These are phyloP conservation scores for Erpobdella octoculata DNA, from an alignment of 2,888 invertebrate species.

Conservation along the genomic window DNA sequence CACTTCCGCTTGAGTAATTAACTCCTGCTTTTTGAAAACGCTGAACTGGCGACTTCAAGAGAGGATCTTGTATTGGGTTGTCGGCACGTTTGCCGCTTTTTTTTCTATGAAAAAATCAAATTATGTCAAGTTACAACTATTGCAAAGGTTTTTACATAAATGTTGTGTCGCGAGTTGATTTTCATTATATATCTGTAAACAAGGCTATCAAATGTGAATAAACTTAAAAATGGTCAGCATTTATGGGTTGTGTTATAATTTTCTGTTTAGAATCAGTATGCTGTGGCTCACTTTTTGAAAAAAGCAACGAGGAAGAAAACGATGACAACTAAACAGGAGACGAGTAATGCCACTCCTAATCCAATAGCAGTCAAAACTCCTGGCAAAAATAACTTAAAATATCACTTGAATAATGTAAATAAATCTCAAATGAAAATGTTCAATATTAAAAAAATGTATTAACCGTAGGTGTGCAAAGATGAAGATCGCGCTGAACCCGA, in stretches of 20 bases:
- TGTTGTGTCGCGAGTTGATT: too few relatives aligned
- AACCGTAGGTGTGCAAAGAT: background rate
- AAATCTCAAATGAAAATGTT: background rate
- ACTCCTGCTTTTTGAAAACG: background rate
- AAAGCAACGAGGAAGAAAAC: constrained; percentile 31
- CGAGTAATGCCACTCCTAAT: constrained; percentile 34
- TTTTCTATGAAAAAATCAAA: background rate
- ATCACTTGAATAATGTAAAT: too few relatives aligned
- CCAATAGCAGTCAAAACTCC: constrained; percentile 35
- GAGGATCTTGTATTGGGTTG: constrained; percentile 8
- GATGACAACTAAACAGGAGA: constrained; percentile 32
- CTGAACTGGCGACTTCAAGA: background rate
- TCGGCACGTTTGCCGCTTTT: constrained; percentile 2
- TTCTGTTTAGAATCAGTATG: background rate
- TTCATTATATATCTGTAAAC: too few relatives aligned
- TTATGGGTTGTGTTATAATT: background rate
- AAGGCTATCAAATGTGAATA: too few relatives aligned
- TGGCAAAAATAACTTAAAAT: constrained; percentile 20
- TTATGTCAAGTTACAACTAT: background rate
- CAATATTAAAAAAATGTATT: background rate
- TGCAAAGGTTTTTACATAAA: too few relatives aligned
- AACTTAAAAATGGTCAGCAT: too few relatives aligned
- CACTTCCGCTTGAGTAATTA: background rate
- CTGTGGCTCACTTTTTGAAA: constrained; percentile 30
- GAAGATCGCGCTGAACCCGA: background rate